Percentiles rank a stretch among this genome's conserved stretches.
Evolutionary conservation across 2,113 vertebrate species (phyloP).

Genomic region (Psephotus haematonotus): DNA sequence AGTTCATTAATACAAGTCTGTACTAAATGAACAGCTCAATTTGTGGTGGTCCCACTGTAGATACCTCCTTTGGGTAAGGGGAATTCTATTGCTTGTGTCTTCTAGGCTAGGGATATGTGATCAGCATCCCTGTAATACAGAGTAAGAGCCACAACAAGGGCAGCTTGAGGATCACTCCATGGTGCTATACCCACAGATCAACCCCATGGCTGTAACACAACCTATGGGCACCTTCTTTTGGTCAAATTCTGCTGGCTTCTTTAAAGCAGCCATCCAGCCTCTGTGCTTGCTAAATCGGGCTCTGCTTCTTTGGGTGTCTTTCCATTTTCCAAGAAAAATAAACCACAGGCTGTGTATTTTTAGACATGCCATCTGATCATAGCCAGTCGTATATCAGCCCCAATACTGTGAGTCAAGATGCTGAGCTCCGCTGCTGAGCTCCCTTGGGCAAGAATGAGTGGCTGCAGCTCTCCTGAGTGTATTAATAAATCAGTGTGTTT

Average conservation of each 20-base stretch:
- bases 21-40: not conserved
- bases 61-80: not conserved
- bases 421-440: constrained; percentile 11
- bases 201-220: not conserved
- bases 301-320: constrained; percentile 49
- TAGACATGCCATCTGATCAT: constrained; percentile 45
- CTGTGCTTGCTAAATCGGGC: constrained; percentile 26
- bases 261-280: constrained; percentile 45
- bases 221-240: not conserved
- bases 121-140: not conserved
- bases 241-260: constrained; percentile 18
- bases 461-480: not conserved
- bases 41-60: not conserved
- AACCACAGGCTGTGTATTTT: constrained; percentile 49
- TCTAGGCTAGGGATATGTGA: not conserved
- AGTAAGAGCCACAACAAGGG: not conserved
- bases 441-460: not conserved
- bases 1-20: not conserved
- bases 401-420: constrained; percentile 22
- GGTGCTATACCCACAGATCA: not conserved
- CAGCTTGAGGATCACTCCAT: not conserved
- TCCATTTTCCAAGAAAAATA: constrained; percentile 69
- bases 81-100: not conserved
- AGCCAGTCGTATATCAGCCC: constrained; percentile 44
- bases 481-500: not conserved